Conservation (phyloP, 2,113 vertebrate species). For the Pseudolaguvia tuberculata region DNA sequence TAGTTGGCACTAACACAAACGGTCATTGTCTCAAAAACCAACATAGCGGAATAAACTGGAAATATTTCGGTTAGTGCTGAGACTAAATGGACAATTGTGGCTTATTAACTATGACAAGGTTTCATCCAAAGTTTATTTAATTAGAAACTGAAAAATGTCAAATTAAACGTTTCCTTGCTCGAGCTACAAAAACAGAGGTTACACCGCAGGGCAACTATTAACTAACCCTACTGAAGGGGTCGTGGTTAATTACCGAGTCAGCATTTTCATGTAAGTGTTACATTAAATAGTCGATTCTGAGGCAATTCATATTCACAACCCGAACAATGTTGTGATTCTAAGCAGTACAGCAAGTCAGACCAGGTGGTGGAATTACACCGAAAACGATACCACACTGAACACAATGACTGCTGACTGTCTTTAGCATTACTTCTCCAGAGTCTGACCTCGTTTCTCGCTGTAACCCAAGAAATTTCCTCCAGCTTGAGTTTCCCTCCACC, state of each 20-base stretch:
- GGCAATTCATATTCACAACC: neutral
- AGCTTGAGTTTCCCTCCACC: neutral
- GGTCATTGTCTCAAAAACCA: too few species aligned
- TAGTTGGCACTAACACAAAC: too few species aligned
- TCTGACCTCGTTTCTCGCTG: neutral
- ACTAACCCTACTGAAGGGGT: too few species aligned
- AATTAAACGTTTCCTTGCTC: too few species aligned
- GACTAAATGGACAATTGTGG: neutral
- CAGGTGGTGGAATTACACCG: neutral
- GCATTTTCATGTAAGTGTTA: too few species aligned
- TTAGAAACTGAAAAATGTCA: too few species aligned
- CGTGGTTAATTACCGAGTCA: too few species aligned
- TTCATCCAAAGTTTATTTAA: neutral
- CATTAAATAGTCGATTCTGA: too few species aligned
- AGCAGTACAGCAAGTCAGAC: neutral
- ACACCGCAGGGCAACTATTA: too few species aligned
- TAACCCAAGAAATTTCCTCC: neutral
- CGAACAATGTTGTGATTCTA: neutral
- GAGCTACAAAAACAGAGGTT: too few species aligned
- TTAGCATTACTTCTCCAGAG: neutral
- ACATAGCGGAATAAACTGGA: too few species aligned
- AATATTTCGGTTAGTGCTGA: neutral
- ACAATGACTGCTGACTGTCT: neutral
- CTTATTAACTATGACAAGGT: neutral
- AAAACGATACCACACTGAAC: neutral